phyloP scores from a whole-genome alignment of 1,140 invertebrate genomes.

The Plutomurus gul region DNA sequence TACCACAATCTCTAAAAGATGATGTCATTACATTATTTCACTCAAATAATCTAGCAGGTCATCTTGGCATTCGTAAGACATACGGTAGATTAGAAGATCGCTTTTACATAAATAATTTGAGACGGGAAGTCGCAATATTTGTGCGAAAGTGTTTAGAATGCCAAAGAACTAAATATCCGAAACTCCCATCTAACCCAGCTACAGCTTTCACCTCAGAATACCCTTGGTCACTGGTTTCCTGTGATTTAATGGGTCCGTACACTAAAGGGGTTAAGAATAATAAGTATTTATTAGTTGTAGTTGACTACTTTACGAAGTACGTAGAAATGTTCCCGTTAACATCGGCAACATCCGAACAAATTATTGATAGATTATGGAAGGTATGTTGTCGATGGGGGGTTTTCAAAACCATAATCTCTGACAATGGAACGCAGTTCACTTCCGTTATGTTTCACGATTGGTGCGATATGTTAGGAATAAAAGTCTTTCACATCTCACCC shows the following conservation, averaged over 20 bases:
- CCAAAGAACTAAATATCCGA: background rate
- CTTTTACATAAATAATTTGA: background rate
- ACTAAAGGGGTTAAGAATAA: conserved; percentile 53
- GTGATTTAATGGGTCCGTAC: conserved; percentile 55
- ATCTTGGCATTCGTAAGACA: background rate
- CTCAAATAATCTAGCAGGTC: background rate
- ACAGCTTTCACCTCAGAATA: conserved; percentile 55
- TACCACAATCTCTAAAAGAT: background rate
- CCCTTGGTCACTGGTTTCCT: background rate
- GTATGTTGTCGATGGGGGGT: background rate
- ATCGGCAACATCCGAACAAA: background rate
- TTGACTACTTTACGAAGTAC: conserved; percentile 58
- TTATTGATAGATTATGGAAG: background rate
- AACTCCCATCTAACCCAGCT: conserved; percentile 56
- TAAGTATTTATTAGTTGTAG: conserved; percentile 58
- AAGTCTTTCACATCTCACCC: too few species aligned
- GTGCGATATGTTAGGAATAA: too few species aligned
- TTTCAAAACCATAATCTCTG: background rate
- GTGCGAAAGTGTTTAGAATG: background rate
- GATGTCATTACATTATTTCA: background rate
- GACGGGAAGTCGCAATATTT: background rate
- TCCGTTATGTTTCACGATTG: too few species aligned
- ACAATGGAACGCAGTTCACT: conserved; percentile 5
- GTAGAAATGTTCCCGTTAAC: background rate
- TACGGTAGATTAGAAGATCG: background rate